These are phyloP conservation scores for Tetraodon nigroviridis DNA, from an alignment of 2,113 vertebrate genomes.

Conservation along the genomic window DNA sequence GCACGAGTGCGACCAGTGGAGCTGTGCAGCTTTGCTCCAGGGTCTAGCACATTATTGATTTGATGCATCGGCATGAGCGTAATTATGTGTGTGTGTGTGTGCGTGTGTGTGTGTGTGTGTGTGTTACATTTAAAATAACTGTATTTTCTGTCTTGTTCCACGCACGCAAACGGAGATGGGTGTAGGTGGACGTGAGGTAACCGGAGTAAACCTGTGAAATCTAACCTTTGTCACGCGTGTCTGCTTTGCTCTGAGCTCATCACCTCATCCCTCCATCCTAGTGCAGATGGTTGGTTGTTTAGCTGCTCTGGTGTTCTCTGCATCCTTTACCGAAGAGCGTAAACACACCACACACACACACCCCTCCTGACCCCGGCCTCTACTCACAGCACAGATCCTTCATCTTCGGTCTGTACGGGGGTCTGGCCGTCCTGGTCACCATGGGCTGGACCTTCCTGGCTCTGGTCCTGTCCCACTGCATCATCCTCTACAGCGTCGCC, in stretches of 20 bases:
- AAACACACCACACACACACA: not conserved
- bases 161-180: conserved; percentile 69
- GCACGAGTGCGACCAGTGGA: not conserved
- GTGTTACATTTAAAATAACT: conserved; percentile 54
- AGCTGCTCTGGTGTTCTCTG: conserved; percentile 1
- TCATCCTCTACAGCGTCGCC: conserved; percentile 82
- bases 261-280: conserved; percentile 3
- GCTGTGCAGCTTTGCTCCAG: not conserved
- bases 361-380: conserved; percentile 27
- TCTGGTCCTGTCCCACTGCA: conserved; percentile 87
- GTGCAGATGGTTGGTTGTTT: conserved; percentile 3
- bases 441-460: conserved; percentile 89
- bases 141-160: conserved; percentile 62
- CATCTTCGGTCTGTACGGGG: conserved; percentile 85
- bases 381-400: conserved; percentile 85
- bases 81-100: not conserved
- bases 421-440: conserved; percentile 79
- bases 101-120: not conserved
- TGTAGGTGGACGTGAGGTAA: conserved; percentile 74
- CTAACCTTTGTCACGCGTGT: conserved; percentile 25
- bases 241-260: conserved; percentile 17
- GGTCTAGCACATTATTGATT: not conserved
- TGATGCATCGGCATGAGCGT: conserved; percentile 30
- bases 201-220: conserved; percentile 41
- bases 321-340: conserved; percentile 1